These are phyloP conservation scores for Nebria ingens DNA, from an alignment of 1,140 invertebrate genomes.

Conservation along the genomic window DNA sequence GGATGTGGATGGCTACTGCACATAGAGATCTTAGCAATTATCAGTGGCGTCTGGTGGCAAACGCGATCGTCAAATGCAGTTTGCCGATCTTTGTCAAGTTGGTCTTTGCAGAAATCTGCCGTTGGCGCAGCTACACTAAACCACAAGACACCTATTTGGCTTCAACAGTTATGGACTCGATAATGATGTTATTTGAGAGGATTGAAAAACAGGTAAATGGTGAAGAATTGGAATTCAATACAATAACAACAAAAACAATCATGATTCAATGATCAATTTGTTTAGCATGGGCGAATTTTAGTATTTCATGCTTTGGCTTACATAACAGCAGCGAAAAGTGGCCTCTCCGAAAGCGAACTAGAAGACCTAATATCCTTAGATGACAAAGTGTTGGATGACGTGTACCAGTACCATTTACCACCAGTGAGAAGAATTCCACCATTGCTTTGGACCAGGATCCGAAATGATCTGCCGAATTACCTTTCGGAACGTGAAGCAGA, in stretches of 20 bases:
- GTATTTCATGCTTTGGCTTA: conserved; percentile 91
- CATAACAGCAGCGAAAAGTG: conserved; percentile 87
- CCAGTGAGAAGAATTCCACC: conserved; percentile 91
- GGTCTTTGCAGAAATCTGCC: conserved; percentile 90
- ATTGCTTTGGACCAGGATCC: conserved; percentile 87
- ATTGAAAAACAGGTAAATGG: conserved; percentile 78
- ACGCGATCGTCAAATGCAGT: conserved; percentile 87
- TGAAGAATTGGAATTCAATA: too few relatives aligned
- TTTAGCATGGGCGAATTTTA: conserved; percentile 76
- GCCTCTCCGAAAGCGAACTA: conserved; percentile 84
- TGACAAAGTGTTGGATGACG: conserved; percentile 88
- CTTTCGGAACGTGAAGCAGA: conserved; percentile 92
- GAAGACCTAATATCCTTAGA: conserved; percentile 92
- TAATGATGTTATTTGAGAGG: conserved; percentile 92
- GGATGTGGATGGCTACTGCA: conserved; percentile 88
- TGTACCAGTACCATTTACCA: conserved; percentile 96
- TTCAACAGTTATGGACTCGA: conserved; percentile 93
- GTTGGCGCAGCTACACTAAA: conserved; percentile 94
- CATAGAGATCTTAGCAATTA: conserved; percentile 81
- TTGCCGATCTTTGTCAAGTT: conserved; percentile 96
- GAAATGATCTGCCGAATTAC: conserved; percentile 92
- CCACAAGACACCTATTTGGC: conserved; percentile 85
- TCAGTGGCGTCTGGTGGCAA: conserved; percentile 90
- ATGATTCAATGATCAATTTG: conserved; percentile 12
- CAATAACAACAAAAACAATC: neutral